Conservation (phyloP, 2,888 invertebrate species). For the Apoderus coryli region DNA sequence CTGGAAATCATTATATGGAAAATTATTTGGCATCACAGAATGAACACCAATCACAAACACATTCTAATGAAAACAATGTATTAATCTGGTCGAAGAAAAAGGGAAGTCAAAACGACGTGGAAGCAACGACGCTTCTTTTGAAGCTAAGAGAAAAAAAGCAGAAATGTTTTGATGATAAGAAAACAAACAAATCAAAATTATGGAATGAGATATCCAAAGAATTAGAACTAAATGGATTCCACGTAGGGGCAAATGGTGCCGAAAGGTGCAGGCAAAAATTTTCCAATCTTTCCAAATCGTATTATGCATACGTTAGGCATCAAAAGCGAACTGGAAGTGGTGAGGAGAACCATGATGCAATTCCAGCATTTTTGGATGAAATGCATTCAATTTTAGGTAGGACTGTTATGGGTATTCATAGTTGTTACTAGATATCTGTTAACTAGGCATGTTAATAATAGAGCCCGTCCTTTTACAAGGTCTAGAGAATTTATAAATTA, state of each 20-base stretch:
- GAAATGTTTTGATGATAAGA: conserved; percentile 1
- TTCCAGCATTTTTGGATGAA: background rate
- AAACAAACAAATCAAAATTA: background rate
- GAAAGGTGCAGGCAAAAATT: conserved; percentile 1
- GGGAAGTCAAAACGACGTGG: background rate
- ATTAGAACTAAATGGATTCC: background rate
- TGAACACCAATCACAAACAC: no score
- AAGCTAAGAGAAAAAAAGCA: background rate
- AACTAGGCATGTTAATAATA: conserved; percentile 1
- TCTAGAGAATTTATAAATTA: no score
- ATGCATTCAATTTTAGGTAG: conserved; percentile 2
- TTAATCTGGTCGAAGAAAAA: conserved; percentile 2
- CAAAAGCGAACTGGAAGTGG: conserved; percentile 1
- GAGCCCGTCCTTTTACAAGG: no score
- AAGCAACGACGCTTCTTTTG: background rate
- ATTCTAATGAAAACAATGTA: no score
- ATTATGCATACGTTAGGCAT: conserved; percentile 1
- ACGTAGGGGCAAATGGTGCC: background rate
- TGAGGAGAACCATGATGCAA: conserved; percentile 1
- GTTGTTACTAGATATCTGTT: background rate
- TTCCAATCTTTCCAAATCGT: background rate
- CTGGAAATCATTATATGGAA: no score
- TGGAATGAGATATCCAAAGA: background rate
- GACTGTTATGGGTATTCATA: background rate
- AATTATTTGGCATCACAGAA: no score